These are phyloP conservation scores for Lasioglossum lativentre DNA, from an alignment of 2,888 invertebrate species.

Conservation along the genomic window DNA sequence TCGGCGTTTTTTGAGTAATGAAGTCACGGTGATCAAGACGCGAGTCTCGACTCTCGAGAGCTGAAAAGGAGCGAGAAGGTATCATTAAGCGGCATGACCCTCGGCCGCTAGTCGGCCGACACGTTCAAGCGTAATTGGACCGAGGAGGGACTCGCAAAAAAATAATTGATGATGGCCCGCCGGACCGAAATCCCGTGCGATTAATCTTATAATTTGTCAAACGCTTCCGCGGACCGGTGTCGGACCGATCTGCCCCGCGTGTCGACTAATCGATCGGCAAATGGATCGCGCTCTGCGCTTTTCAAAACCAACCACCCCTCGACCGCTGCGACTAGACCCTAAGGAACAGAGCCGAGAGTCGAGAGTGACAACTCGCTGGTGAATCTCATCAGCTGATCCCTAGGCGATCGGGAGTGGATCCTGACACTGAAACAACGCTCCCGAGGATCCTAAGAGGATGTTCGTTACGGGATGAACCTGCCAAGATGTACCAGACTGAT, in stretches of 20 bases:
- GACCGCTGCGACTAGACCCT: neutral
- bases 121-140: conserved; percentile 65
- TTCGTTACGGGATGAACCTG: neutral
- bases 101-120: conserved; percentile 28
- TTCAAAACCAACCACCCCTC: neutral
- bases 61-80: conserved; percentile 54
- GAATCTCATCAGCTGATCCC: conserved; percentile 6
- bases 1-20: conserved; percentile 47
- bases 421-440: conserved; percentile 6
- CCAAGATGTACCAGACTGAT: neutral
- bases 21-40: conserved; percentile 58
- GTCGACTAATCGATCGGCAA: conserved; percentile 58
- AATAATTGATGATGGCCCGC: conserved; percentile 66
- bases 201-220: conserved; percentile 71
- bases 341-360: neutral
- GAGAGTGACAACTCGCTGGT: neutral
- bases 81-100: conserved; percentile 57
- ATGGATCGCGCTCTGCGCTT: conserved; percentile 24
- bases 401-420: neutral
- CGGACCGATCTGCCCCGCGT: conserved; percentile 53
- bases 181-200: conserved; percentile 62
- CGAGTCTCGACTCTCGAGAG: conserved; percentile 45
- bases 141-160: conserved; percentile 16
- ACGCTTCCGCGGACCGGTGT: conserved; percentile 43
- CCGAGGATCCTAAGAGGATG: neutral